Evolutionary conservation across 2,888 invertebrate species (phyloP).

Genomic region (Yponomeuta plumbellus): DNA sequence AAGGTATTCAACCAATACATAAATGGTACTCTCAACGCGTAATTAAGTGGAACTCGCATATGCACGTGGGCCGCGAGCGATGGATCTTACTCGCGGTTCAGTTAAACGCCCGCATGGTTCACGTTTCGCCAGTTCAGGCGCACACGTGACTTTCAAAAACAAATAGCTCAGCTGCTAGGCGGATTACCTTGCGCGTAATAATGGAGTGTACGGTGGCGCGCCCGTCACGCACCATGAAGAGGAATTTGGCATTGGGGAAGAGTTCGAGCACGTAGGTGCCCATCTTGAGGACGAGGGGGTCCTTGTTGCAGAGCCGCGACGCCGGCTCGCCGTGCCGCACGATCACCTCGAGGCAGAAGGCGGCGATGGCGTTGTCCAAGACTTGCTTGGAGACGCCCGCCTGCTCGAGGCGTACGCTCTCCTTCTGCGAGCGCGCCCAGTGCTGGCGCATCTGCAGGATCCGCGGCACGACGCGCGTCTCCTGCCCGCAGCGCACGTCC

Average conservation of each 20-base stretch:
- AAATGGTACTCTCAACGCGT: too few species aligned
- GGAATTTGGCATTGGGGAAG: conserved; percentile 98
- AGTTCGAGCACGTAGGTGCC: conserved; percentile 93
- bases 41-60: too few species aligned
- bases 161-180: too few species aligned
- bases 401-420: conserved; percentile 91
- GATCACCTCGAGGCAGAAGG: conserved; percentile 97
- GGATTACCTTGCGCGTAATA: conserved; percentile 90
- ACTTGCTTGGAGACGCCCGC: conserved; percentile 95
- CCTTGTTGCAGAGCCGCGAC: conserved; percentile 97
- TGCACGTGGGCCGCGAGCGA: too few species aligned
- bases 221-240: conserved; percentile 99
- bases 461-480: conserved; percentile 97
- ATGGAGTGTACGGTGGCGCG: conserved; percentile 99
- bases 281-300: conserved; percentile 98
- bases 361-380: conserved; percentile 95
- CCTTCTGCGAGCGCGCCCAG: conserved; percentile 96
- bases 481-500: conserved; percentile 97
- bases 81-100: too few species aligned
- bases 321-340: conserved; percentile 97
- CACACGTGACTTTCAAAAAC: too few species aligned
- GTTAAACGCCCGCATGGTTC: too few species aligned
- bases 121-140: too few species aligned
- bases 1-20: too few species aligned
- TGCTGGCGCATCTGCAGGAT: conserved; percentile 96